These are phyloP conservation scores for Theonella swinhoei DNA, from an alignment of 37 sponge, comb jelly and placozoan species.

Conservation along the genomic window DNA sequence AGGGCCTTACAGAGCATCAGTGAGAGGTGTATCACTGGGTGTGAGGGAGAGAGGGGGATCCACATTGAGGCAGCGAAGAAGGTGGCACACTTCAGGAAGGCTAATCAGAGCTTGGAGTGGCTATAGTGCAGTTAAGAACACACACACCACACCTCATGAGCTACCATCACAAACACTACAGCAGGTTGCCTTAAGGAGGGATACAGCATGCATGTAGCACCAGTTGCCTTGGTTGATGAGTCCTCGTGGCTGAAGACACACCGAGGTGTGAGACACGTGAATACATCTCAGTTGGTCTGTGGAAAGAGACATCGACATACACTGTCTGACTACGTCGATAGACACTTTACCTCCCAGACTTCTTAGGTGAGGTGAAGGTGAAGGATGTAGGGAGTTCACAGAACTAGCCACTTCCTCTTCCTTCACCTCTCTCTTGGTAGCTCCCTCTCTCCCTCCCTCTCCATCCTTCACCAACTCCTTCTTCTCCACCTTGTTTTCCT, in stretches of 20 bases:
- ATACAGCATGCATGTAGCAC: conserved; percentile 92
- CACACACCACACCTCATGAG: too few species aligned
- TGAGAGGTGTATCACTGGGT: conserved; percentile 57
- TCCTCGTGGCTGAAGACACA: conserved; percentile 75
- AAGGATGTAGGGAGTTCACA: too few species aligned
- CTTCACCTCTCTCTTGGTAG: not conserved
- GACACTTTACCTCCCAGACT: conserved; percentile 38
- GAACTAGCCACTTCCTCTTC: not conserved
- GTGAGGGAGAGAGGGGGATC: conserved; percentile 32
- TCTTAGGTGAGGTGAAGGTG: conserved; percentile 2
- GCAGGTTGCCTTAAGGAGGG: conserved; percentile 19
- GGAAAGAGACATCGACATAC: conserved; percentile 9
- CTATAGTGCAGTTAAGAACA: too few species aligned
- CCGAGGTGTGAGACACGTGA: conserved; percentile 28
- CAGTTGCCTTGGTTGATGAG: conserved; percentile 83
- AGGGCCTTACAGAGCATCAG: conserved; percentile 73
- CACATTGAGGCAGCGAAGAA: conserved; percentile 44
- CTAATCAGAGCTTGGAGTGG: conserved; percentile 80
- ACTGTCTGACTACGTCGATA: not conserved
- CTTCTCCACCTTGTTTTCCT: not conserved
- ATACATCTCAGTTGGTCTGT: conserved; percentile 54
- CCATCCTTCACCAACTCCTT: not conserved
- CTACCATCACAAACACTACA: too few species aligned
- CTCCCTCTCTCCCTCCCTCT: not conserved
- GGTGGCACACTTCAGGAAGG: conserved; percentile 63